Base-by-base conservation (phyloP, 1,140 invertebrate species). In the Berghia stephanieae region DNA sequence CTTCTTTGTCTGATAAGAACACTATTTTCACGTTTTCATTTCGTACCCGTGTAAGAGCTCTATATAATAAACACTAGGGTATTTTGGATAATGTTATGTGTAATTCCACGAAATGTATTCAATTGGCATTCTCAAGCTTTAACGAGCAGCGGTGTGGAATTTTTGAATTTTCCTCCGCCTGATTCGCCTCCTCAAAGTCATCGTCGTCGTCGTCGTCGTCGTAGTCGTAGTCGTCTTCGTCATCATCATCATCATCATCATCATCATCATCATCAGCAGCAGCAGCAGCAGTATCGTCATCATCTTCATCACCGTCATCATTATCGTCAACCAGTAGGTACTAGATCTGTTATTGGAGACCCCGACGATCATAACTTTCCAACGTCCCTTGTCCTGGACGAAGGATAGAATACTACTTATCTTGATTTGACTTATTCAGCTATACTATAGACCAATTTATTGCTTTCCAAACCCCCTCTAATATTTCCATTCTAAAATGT, bases 191-290 rank as follows among this genome's bases (percentile, higher is more conserved):
- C n/a, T 57, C 55, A 57, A 24, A 21, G 31, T 57, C 55, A 57
- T 57, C 55, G 31, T 57, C 55, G 31, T 57, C 55, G 31, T 21
- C 55, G 31, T 57, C 55, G 31, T 21, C 55, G 31, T 57, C 55
- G 31, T 57, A 21, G 31, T 57, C 55, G 31, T 57, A 21, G 31
- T 57, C 55, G 31, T 57, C 55, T 24, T 57, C 55, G 18, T 57
- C 55, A 57, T 57, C 55, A 57, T 57, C 55, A 57, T 57, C 55
- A 57, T 57, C 55, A 57, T 57, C 55, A 57, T 57, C 55, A 57
- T 57, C 55, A 57, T 57, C 55, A 57, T 57, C 55, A 57, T 57
- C 55, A 57, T 57, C 55, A 57, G n/a, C 55, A 57, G n/a, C 55
- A 57, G n/a, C 55, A 57, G n/a, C 55, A 57, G n/a, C 55, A 57